A percentile compares a stretch with the other conserved stretches of the same genome.
Conservation (phyloP, 1,140 invertebrate species). For the Episyrphus balteatus region DNA sequence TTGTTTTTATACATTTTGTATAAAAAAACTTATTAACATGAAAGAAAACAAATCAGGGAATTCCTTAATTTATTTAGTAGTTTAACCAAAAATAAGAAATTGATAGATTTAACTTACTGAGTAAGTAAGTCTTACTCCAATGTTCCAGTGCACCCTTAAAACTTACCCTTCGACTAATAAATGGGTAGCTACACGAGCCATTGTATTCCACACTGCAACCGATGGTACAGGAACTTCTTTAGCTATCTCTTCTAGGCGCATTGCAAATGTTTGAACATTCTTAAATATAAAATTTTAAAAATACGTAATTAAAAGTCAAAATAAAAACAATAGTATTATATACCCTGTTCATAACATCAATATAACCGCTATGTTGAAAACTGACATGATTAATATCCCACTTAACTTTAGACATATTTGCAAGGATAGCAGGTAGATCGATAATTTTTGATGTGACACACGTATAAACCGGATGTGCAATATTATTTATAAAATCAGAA, state of each 20-base stretch:
- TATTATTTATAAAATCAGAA: conserved; percentile 45
- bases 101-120: too few relatives aligned
- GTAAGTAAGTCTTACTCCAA: too few relatives aligned
- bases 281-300: conserved; percentile 34
- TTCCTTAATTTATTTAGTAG: too few relatives aligned
- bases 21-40: too few relatives aligned
- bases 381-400: conserved; percentile 96
- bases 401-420: conserved; percentile 81
- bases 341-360: conserved; percentile 57
- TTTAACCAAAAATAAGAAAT: too few relatives aligned
- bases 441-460: conserved; percentile 66
- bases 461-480: conserved; percentile 77
- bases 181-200: conserved; percentile 70
- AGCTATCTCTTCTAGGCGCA: conserved; percentile 59
- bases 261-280: conserved; percentile 68
- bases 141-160: too few relatives aligned
- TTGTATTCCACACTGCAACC: conserved; percentile 75
- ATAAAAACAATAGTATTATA: background rate
- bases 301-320: background rate
- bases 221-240: conserved; percentile 56
- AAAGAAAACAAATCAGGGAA: too few relatives aligned
- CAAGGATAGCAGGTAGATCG: conserved; percentile 66
- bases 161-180: conserved; percentile 83
- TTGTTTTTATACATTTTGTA: too few relatives aligned
- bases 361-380: conserved; percentile 87